Evolutionary conservation across 2,888 invertebrate genomes (phyloP).

Genomic region (Agonopterix alstromeriana): DNA sequence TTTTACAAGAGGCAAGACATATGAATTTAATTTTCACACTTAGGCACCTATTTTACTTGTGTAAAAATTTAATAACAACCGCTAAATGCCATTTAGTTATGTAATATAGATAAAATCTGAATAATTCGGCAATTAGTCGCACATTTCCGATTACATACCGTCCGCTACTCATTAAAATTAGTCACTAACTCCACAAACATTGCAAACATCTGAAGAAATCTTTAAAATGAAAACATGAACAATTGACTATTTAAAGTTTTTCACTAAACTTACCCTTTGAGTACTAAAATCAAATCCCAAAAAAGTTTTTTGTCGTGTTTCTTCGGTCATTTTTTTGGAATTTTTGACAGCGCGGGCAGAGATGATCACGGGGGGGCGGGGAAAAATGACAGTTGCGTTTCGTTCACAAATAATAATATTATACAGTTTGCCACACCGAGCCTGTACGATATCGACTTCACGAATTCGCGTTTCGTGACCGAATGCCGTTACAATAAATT

Average conservation of each 20-base stretch:
- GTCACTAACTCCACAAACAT: too few relatives aligned
- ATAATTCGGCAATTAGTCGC: too few relatives aligned
- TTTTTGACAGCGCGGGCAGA: slow-evolving; percentile 48
- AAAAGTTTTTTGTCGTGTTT: slow-evolving; percentile 74
- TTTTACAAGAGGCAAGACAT: too few relatives aligned
- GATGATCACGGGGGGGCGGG: slow-evolving; percentile 13
- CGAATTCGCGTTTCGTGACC: slow-evolving; percentile 26
- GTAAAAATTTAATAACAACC: too few relatives aligned
- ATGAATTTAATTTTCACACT: too few relatives aligned
- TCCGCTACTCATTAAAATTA: too few relatives aligned
- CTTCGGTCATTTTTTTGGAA: slow-evolving; percentile 55
- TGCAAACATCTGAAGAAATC: too few relatives aligned
- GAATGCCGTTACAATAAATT: slow-evolving; percentile 29
- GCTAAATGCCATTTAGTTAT: too few relatives aligned
- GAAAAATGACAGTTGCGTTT: slow-evolving; percentile 21
- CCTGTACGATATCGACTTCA: slow-evolving; percentile 11
- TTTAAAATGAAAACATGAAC: neutral
- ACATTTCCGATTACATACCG: too few relatives aligned
- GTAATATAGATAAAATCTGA: too few relatives aligned
- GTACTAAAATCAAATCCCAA: slow-evolving; percentile 92
- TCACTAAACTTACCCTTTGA: slow-evolving; percentile 81
- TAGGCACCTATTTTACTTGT: too few relatives aligned
- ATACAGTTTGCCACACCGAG: neutral
- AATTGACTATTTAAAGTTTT: neutral
- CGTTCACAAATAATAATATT: slow-evolving; percentile 27